Percentiles rank a stretch among this genome's conserved stretches.
phyloP scores from a whole-genome alignment of 2,113 vertebrate species.

The Jaculus jaculus region DNA sequence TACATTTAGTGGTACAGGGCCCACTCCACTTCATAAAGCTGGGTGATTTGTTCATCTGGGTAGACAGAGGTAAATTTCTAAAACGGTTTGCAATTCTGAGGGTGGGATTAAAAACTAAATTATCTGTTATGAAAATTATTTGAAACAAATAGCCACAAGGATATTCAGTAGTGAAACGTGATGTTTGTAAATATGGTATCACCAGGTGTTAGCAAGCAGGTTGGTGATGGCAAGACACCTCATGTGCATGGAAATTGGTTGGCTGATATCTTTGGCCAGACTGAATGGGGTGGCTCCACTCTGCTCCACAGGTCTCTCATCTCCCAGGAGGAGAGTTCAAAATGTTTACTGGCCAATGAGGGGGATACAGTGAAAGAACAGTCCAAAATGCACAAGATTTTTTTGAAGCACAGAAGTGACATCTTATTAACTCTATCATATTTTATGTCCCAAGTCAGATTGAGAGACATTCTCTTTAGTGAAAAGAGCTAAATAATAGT shows the following conservation, averaged over 20 bases:
- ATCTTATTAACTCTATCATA: neutral
- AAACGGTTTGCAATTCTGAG: neutral
- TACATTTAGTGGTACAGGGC: neutral
- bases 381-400: neutral
- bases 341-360: neutral
- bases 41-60: neutral
- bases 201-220: neutral
- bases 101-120: neutral
- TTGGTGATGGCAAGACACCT: neutral
- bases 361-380: neutral
- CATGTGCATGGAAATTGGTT: neutral
- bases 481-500: neutral
- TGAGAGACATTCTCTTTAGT: neutral
- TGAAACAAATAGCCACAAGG: neutral
- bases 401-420: neutral
- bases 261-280: neutral
- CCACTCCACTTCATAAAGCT: neutral
- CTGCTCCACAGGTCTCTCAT: neutral
- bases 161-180: neutral
- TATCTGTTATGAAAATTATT: neutral
- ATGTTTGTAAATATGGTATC: neutral
- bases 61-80: constrained; percentile 36
- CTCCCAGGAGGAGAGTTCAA: neutral
- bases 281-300: neutral
- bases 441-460: neutral